These are phyloP conservation scores for Corythornis madagascariensis DNA, from an alignment of 2,113 vertebrate genomes.

Conservation along the genomic window DNA sequence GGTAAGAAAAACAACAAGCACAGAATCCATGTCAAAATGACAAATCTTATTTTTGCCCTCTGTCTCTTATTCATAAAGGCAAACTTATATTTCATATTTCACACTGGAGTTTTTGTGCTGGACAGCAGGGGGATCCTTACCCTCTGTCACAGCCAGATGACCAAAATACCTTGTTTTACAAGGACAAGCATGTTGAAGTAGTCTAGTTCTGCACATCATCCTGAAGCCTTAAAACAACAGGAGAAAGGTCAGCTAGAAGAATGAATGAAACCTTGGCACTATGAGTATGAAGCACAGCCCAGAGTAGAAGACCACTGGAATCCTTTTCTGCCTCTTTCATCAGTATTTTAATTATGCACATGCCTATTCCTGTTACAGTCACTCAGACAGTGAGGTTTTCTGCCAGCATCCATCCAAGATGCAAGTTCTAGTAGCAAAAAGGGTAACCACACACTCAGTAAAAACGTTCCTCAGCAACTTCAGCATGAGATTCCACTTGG, in stretches of 20 bases:
- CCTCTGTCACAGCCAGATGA: not conserved
- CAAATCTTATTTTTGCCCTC: fast-evolving
- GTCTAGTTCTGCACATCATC: not conserved
- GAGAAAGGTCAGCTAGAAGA: not conserved
- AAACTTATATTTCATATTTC: not conserved
- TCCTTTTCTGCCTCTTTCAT: not conserved
- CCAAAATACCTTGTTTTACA: not conserved
- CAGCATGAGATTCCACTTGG: not conserved
- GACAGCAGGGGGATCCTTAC: not conserved
- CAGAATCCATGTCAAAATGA: not conserved
- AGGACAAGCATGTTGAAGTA: not conserved
- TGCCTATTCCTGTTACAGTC: not conserved
- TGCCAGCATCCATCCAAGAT: not conserved
- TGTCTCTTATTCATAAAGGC: not conserved
- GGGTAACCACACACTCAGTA: not conserved
- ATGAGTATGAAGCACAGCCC: not conserved
- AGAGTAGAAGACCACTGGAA: not conserved
- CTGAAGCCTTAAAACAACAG: not conserved
- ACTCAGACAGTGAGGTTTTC: not conserved
- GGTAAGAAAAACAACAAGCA: not conserved
- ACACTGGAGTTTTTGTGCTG: not conserved
- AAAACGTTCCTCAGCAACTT: not conserved
- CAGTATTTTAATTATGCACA: not conserved
- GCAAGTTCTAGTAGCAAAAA: not conserved
- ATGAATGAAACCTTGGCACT: slow-evolving; percentile 31